phyloP scores from a whole-genome alignment of 1,140 invertebrate species.

The Drosophila asahinai region DNA sequence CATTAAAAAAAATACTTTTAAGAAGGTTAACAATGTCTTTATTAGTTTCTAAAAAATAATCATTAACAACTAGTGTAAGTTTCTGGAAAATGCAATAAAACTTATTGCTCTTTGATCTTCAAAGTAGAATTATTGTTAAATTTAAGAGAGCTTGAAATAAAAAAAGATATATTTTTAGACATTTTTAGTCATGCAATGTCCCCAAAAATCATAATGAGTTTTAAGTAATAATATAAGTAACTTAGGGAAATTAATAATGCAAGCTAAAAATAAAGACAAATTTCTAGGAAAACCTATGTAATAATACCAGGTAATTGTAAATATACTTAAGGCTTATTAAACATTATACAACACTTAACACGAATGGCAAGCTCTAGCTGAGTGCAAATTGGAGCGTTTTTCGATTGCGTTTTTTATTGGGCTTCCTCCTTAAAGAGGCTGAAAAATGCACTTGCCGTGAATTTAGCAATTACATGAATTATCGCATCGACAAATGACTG shows the following conservation, averaged over 20 bases:
- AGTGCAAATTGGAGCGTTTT: constrained; percentile 33
- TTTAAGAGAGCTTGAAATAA: no score
- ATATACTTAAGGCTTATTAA: constrained; percentile 11
- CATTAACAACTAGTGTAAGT: no score
- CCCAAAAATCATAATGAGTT: background rate
- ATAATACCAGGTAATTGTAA: background rate
- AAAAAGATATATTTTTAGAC: no score
- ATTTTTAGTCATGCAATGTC: background rate
- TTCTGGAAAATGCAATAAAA: no score
- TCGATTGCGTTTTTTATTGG: constrained; percentile 20
- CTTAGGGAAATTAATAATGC: background rate
- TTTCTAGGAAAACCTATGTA: background rate
- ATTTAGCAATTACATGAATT: constrained; percentile 57
- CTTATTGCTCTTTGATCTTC: no score
- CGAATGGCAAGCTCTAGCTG: background rate
- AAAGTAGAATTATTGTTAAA: no score
- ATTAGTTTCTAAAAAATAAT: no score
- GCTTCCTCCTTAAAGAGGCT: constrained; percentile 13
- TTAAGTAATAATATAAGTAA: no score
- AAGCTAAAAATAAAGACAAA: background rate
- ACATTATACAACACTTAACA: background rate
- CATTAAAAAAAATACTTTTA: no score
- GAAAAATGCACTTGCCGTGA: constrained; percentile 35
- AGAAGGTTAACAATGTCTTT: no score
- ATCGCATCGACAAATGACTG: constrained; percentile 40